These are phyloP conservation scores for Spea bombifrons DNA, from an alignment of 2,113 vertebrate species.

Conservation along the genomic window DNA sequence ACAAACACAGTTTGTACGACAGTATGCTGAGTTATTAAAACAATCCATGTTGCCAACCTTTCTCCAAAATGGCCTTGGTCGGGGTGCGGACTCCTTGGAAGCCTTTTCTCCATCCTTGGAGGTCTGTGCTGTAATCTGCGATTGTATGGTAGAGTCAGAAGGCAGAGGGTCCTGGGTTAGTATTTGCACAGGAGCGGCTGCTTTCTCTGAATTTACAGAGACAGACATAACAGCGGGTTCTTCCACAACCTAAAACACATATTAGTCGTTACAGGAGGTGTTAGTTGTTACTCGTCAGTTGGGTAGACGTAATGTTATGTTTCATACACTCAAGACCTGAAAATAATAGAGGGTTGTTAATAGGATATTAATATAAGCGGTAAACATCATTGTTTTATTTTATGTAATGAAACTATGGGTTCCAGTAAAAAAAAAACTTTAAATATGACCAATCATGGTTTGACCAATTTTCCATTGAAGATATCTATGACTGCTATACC, in stretches of 20 bases:
- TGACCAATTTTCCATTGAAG: too few relatives aligned
- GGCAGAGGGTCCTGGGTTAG: neutral
- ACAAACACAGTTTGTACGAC: too few relatives aligned
- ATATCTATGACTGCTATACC: too few relatives aligned
- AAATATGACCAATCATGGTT: too few relatives aligned
- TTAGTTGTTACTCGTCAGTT: neutral
- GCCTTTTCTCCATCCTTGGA: conserved; percentile 37
- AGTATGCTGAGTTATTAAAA: neutral
- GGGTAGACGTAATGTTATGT: neutral
- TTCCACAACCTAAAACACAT: conserved; percentile 11
- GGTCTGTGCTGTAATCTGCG: conserved; percentile 20
- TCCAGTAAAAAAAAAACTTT: too few relatives aligned
- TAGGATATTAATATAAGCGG: too few relatives aligned
- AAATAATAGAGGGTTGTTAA: too few relatives aligned
- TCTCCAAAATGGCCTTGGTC: conserved; percentile 28
- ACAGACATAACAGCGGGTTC: neutral
- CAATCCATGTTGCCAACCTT: conserved; percentile 51
- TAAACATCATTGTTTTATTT: too few relatives aligned
- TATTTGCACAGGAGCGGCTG: neutral
- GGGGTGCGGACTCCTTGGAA: neutral
- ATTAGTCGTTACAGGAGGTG: neutral
- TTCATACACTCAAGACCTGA: neutral
- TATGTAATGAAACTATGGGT: too few relatives aligned
- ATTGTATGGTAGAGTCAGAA: neutral
- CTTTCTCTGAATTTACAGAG: neutral